phyloP scores from a whole-genome alignment of 2,888 invertebrate genomes.

The Anoncus sp. region DNA sequence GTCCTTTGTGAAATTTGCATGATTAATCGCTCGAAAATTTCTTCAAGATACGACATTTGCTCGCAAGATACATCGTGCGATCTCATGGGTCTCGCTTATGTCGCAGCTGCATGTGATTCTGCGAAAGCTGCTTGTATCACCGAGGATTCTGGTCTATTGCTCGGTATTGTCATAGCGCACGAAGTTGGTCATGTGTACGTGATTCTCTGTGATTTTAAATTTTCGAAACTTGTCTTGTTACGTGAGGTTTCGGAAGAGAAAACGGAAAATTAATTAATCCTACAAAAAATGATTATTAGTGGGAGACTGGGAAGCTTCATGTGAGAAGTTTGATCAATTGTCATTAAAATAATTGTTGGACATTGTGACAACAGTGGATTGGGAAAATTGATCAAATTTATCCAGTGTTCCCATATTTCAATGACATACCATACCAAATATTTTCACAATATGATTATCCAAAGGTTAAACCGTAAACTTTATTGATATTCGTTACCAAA shows the following conservation, averaged over 20 bases:
- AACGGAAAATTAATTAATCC: no score
- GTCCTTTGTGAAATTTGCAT: background rate
- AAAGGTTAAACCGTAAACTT: no score
- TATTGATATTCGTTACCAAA: slow-evolving; percentile 82
- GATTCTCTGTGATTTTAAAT: background rate
- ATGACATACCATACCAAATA: background rate
- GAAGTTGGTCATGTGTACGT: slow-evolving; percentile 96
- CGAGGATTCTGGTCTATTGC: slow-evolving; percentile 94
- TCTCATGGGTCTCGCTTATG: slow-evolving; percentile 94
- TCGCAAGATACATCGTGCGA: slow-evolving; percentile 82
- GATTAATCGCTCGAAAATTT: slow-evolving; percentile 69
- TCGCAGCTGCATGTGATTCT: slow-evolving; percentile 94
- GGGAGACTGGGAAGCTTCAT: no score
- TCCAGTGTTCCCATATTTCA: no score
- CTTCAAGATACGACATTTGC: slow-evolving; percentile 75
- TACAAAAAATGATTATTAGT: no score
- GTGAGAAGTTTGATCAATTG: no score
- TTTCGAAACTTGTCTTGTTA: no score
- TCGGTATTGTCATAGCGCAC: slow-evolving; percentile 95
- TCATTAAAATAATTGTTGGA: no score
- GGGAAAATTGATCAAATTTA: no score
- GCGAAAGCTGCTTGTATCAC: slow-evolving; percentile 95
- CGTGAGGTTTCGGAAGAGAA: no score
- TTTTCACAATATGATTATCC: no score
- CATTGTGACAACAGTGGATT: no score